A percentile compares a stretch with the other conserved stretches of the same genome.
These are phyloP conservation scores for Oscheius sp. DNA, from an alignment of 2,888 invertebrate species.

Conservation along the genomic window DNA sequence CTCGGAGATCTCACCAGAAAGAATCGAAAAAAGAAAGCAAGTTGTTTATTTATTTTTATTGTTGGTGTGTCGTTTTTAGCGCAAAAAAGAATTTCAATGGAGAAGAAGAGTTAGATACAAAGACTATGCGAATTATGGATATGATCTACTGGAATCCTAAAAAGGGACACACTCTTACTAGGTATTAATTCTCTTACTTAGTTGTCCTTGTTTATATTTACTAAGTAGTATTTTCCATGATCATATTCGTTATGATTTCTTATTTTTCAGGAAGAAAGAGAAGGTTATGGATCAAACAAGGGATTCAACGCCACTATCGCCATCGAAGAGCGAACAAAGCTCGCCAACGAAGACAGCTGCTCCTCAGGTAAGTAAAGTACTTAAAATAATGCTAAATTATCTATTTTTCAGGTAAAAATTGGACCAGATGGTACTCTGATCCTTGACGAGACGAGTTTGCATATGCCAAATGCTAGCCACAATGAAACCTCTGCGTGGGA, in stretches of 20 bases:
- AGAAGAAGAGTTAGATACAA: slow-evolving; percentile 46
- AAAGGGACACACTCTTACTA: slow-evolving; percentile 54
- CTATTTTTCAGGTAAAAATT: slow-evolving; percentile 51
- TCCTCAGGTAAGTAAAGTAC: slow-evolving; percentile 25
- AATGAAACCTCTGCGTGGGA: slow-evolving; percentile 49
- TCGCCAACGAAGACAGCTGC: slow-evolving; percentile 25
- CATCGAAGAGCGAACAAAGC: background rate
- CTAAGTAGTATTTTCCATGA: background rate
- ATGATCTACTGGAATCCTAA: slow-evolving; percentile 60
- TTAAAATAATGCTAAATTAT: background rate
- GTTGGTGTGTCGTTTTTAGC: background rate
- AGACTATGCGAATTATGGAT: slow-evolving; percentile 57
- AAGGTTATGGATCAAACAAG: background rate
- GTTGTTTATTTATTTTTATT: background rate
- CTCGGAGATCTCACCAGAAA: background rate
- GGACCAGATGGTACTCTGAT: slow-evolving; percentile 57
- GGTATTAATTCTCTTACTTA: too few species aligned
- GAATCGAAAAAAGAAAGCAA: background rate
- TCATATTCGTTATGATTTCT: background rate
- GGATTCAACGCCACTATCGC: background rate
- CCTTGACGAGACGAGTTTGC: slow-evolving; percentile 59
- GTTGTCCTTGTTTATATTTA: background rate
- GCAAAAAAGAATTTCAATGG: slow-evolving; percentile 24
- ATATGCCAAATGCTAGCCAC: slow-evolving; percentile 26
- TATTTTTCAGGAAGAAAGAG: background rate